A percentile compares a stretch with the other conserved stretches of the same genome.
Conservation (phyloP, 2,888 invertebrate species). For the Dendrolimus houi region DNA sequence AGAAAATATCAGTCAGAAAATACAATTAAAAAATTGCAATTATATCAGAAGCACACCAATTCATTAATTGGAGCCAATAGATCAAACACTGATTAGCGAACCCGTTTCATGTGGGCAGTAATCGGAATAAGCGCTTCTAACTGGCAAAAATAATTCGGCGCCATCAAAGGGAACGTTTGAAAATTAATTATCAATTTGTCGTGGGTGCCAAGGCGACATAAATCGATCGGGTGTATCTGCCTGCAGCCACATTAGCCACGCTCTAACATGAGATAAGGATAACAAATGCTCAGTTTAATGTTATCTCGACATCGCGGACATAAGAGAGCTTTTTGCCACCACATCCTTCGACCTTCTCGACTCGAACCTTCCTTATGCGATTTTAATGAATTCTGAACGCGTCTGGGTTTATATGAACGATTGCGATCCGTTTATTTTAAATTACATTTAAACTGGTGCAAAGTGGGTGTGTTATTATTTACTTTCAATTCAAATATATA, state of each 20-base stretch:
- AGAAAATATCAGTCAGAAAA: too few species aligned
- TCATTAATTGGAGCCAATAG: not conserved
- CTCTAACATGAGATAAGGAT: slow-evolving; percentile 69
- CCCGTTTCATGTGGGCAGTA: not conserved
- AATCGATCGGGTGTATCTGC: slow-evolving; percentile 70
- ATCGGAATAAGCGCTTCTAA: slow-evolving; percentile 17
- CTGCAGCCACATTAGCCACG: slow-evolving; percentile 72
- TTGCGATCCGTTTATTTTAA: not conserved
- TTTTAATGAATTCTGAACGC: slow-evolving; percentile 28
- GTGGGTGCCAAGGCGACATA: slow-evolving; percentile 72
- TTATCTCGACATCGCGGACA: slow-evolving; percentile 74
- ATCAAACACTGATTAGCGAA: not conserved
- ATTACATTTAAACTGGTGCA: not conserved
- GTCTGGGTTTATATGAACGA: slow-evolving; percentile 1
- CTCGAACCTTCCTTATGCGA: slow-evolving; percentile 28
- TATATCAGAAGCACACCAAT: too few species aligned
- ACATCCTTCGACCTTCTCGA: slow-evolving; percentile 58
- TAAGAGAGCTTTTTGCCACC: slow-evolving; percentile 74
- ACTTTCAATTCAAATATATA: too few species aligned
- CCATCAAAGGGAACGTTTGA: slow-evolving; percentile 63
- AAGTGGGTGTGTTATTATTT: too few species aligned
- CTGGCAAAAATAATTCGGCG: slow-evolving; percentile 66
- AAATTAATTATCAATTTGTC: slow-evolving; percentile 77
- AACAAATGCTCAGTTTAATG: slow-evolving; percentile 75
- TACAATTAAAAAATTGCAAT: too few species aligned